Percentiles rank a stretch among this genome's conserved stretches.
Evolutionary conservation across 2,113 vertebrate species (phyloP).

Genomic region (Epinephelus fuscoguttatus): DNA sequence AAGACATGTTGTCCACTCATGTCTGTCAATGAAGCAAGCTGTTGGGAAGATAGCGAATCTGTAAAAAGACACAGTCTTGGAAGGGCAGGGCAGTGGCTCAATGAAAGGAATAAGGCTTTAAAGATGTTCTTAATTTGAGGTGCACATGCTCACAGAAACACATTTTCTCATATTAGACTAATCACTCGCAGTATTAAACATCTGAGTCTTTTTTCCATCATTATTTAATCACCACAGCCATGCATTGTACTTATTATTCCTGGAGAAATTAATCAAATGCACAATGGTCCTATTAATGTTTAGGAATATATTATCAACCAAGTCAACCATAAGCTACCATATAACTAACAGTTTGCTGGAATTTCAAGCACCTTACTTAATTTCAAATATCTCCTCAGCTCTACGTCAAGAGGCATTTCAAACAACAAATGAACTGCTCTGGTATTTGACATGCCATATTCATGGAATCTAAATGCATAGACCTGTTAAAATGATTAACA

Average conservation of each 20-base stretch:
- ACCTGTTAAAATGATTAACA: neutral
- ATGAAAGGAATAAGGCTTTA: neutral
- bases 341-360: neutral
- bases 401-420: neutral
- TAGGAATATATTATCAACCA: neutral
- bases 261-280: neutral
- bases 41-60: slow-evolving; percentile 66
- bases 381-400: neutral
- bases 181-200: slow-evolving; percentile 1
- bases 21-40: slow-evolving; percentile 61
- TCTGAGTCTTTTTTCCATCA: neutral
- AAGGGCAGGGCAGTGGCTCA: neutral
- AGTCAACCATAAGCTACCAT: neutral
- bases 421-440: neutral
- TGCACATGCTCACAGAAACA: neutral
- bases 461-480: neutral
- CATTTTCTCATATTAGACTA: neutral
- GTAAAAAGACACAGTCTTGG: slow-evolving; percentile 51
- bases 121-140: neutral
- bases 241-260: neutral
- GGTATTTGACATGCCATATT: neutral
- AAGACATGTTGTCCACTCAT: slow-evolving; percentile 60
- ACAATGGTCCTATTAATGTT: neutral
- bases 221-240: neutral
- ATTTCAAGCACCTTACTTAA: neutral